Evolutionary conservation across 2,113 vertebrate species (phyloP).

Genomic region (Donacobius atricapilla): DNA sequence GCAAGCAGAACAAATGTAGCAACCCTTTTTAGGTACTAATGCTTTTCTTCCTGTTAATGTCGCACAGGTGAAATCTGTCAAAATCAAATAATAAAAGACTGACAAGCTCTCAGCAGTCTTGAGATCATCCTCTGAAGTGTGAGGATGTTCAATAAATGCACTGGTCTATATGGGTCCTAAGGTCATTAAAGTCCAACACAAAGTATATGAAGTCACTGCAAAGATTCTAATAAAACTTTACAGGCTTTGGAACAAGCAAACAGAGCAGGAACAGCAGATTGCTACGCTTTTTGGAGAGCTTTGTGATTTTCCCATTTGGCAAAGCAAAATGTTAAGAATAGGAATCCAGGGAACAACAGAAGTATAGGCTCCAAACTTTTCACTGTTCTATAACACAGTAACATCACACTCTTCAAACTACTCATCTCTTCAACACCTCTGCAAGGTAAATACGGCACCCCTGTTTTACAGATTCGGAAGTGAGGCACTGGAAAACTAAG

Average conservation of each 20-base stretch:
- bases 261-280: background rate
- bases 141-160: background rate
- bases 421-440: background rate
- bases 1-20: background rate
- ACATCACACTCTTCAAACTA: background rate
- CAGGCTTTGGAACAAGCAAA: background rate
- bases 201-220: slow-evolving; percentile 5
- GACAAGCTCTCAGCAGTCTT: background rate
- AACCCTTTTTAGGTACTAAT: background rate
- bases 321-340: background rate
- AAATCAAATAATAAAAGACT: background rate
- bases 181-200: background rate
- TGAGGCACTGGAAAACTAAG: background rate
- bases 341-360: background rate
- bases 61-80: background rate
- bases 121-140: background rate
- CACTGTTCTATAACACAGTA: background rate
- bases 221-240: slow-evolving; percentile 4
- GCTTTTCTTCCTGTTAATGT: background rate
- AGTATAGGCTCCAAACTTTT: background rate
- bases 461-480: background rate
- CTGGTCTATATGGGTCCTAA: background rate
- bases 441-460: background rate
- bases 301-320: background rate
- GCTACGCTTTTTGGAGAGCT: background rate